phyloP scores from a whole-genome alignment of 2,797 vertebrate genomes.

The Leptatherina wallacei region DNA sequence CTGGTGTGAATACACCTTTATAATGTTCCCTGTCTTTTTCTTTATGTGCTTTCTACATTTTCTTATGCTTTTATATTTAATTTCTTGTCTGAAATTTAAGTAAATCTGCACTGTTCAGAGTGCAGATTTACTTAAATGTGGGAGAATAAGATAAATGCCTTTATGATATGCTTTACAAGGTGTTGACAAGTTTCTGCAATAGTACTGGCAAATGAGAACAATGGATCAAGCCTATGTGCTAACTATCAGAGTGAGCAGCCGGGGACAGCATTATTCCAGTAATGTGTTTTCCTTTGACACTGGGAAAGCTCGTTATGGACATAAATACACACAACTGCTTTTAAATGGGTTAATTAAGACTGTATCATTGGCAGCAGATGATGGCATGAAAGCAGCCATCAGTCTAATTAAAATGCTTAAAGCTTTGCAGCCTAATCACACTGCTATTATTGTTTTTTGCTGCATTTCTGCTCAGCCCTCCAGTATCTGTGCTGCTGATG shows the following conservation, averaged over 20 bases:
- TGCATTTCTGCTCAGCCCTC: conserved; percentile 48
- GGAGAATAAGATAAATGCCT: conserved; percentile 16
- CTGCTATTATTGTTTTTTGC: conserved; percentile 33
- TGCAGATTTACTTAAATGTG: no score
- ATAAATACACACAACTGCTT: conserved; percentile 76
- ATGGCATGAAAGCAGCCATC: conserved; percentile 77
- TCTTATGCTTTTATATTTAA: not conserved
- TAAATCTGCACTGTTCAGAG: not conserved
- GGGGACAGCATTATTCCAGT: conserved; percentile 56
- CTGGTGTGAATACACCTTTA: no score
- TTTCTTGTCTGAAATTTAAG: not conserved
- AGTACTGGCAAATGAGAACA: conserved; percentile 19
- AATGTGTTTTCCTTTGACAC: conserved; percentile 71
- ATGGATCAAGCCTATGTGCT: conserved; percentile 38
- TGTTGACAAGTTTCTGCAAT: conserved; percentile 9
- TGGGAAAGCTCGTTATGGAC: conserved; percentile 73
- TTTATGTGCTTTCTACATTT: not conserved
- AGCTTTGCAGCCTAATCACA: conserved; percentile 68
- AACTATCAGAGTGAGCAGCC: conserved; percentile 60
- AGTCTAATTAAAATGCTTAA: conserved; percentile 78
- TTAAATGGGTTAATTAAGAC: conserved; percentile 84
- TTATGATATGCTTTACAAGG: conserved; percentile 1
- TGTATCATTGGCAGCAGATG: conserved; percentile 78
- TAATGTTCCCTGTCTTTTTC: not conserved
- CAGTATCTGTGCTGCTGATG: conserved; percentile 38